Evolutionary conservation across 2,113 vertebrate species (phyloP), one percentile per base, ranked within the genome.

Genomic region (Noturus placidus): DNA sequence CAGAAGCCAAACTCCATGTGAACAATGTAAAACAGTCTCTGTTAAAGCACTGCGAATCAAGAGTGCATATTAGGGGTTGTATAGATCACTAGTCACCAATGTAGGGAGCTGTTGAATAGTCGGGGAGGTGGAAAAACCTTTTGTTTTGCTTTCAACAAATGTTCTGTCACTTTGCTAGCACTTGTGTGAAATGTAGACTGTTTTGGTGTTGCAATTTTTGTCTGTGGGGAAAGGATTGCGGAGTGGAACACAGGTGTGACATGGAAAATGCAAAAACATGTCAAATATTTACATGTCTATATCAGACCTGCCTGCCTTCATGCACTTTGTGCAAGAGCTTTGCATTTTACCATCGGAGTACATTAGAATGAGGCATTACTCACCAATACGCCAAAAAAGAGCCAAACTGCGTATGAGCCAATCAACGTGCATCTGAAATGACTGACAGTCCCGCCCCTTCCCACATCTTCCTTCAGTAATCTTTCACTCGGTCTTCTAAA

Each of bases 11-110:
- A 46, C 27, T 1, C 27, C 50, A 82, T 72, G 79, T 27, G 19
- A 87, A 35, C 33, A 72, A 25, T 82, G 85, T 86, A 76, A 76
- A 63, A 78, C 35, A 50, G 72, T 33, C 22, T 65, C 50, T 22
- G 30, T 69, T 61, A 42, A 70, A 70, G 50, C 50, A 70, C 22
- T 20, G 27, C 35, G 19, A 35, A 35, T 35, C 19, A 17, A 77
- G 72, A 77, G 52, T 19, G 15, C 54, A 30, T 76, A 4, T 17
- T 11, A 10, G 4, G 25, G 38, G 1, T 9, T 67, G 9, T 50
- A 4, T 30, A n/a, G 11, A n/a, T 61, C 79, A 59, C 54, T 81
- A 22, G 52, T 59, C 33, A 1, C 56, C 56, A 38, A 0, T 38
- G 19, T 61, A 33, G 4, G 56, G 54, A 20, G 52, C 27, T 52